Evolutionary conservation across 2,888 invertebrate species (phyloP), one percentile per base, ranked within the genome.

Genomic region (Incurvaria masculella): DNA sequence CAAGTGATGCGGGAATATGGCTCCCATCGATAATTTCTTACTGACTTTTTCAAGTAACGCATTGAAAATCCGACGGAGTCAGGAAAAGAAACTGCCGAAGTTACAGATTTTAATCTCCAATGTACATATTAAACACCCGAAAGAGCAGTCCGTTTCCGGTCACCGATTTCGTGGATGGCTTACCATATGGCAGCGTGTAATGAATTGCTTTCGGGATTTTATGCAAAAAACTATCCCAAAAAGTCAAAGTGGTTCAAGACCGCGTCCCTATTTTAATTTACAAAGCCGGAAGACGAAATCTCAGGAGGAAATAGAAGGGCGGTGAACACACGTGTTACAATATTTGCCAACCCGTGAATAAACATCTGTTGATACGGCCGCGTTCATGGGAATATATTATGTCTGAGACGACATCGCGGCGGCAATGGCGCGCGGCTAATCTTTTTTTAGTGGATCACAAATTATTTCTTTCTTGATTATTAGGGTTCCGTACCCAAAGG

Each of bases 281-380:
- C 69, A 66, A 62, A 66, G 66, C 75, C 78, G 78, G 78, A 78
- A 78, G 76, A 74, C 72, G 66, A 75, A 74, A 76, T 75, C 74
- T 75, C 68, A 64, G 73, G 70, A 75, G 74, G 76, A 76, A 75
- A 73, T 72, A 72, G 69, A 69, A 68, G 71, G 69, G 70, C 68
- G 64, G 59, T 58, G 62, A 63, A 69, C 75, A 75, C 78, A 78
- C 76, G 78, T 76, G 78, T 75, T 75, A 75, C 70, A 78, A 78
- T 78, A 76, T 78, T 78, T 78, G 72, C 75, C 66, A 64, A 69
- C 67, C 66, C 65, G 62, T 64, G 59, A 64, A 63, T 67, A 71
- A 73, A 72, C 75, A 73, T 71, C 66, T 74, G 72, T 64, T 62
- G 68, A 66, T 72, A 70, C 20, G 39, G 46, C 41, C 20, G 39